Evolutionary conservation across 2,888 invertebrate genomes (phyloP).

Genomic region (Nasonia oneida): DNA sequence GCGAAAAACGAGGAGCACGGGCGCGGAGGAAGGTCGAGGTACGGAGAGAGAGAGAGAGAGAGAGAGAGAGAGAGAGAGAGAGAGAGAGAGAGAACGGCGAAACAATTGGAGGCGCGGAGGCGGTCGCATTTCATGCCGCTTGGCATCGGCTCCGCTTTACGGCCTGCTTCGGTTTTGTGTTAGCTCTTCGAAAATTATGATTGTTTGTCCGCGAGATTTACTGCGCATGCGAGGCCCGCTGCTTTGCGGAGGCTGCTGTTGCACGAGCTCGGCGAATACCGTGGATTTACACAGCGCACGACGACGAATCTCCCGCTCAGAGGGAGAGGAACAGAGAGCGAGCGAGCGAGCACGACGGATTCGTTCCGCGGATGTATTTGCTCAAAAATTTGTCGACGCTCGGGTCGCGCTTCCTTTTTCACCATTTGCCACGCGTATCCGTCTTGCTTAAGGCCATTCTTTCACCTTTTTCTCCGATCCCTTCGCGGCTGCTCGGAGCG

Average conservation of each 20-base stretch:
- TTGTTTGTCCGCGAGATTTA: constrained; percentile 78
- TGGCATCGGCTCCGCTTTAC: constrained; percentile 77
- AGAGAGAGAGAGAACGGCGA: constrained; percentile 67
- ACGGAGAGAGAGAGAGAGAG: constrained; percentile 45
- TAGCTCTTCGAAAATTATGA: constrained; percentile 78
- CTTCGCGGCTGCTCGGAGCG: no score
- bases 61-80: constrained; percentile 41
- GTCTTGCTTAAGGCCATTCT: neutral
- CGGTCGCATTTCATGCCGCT: constrained; percentile 75
- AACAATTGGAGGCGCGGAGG: constrained; percentile 77
- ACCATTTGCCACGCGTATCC: neutral
- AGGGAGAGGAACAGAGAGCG: constrained; percentile 4
- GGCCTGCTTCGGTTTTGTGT: constrained; percentile 67
- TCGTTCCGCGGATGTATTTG: constrained; percentile 56
- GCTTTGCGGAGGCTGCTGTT: constrained; percentile 6
- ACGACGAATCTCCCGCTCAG: constrained; percentile 65
- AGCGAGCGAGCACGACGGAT: constrained; percentile 12
- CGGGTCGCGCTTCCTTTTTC: neutral
- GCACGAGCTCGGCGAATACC: constrained; percentile 57
- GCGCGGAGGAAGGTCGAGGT: constrained; percentile 23
- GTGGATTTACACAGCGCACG: constrained; percentile 70
- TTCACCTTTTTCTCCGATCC: neutral
- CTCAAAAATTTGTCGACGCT: constrained; percentile 53
- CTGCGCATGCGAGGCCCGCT: constrained; percentile 66
- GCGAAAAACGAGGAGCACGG: constrained; percentile 45